Evolutionary conservation across 2,113 vertebrate species (phyloP), one percentile per base, ranked within the genome.

Genomic region (Stigmatopora argus): DNA sequence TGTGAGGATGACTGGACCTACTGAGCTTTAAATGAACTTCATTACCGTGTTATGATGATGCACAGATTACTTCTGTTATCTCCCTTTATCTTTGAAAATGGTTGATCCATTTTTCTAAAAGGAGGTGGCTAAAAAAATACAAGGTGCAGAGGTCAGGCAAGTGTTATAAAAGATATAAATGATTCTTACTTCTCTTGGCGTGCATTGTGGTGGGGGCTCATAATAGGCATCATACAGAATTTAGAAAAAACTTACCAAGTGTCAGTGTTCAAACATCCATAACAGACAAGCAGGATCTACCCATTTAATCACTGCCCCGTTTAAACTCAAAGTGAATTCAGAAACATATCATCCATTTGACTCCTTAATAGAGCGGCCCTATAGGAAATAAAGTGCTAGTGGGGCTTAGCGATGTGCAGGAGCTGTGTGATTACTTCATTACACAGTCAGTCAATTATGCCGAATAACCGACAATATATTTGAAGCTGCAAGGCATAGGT

Each of bases 371-470:
- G 48, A 69, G 66, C 61, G 66, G 47, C 52, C 31, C 56, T 58
- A 13, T 4, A 38, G 23, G 41, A 46, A 49, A 52, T 38, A 18
- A 23, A 52, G 17, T 48, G 19, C 17, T 56, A 44, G 58, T 55
- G 69, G 75, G 70, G 61, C 18, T 60, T 60, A 19, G 46, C 75
- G 65, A 67, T 45, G 71, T 65, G 64, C 74, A 53, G 44, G 66
- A 76, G 38, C 67, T 71, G 26, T 81, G 69, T 75, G 71, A 78
- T 62, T 67, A 74, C 67, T 64, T 81, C 83, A 84, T 86, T 88
- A 80, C 72, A 81, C 67, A 21, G 56, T 51, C 67, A 21, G 56
- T 51, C 69, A 87, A 86, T 88, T 86, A 80, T 77, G 69, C 68
- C 69, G 78, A 82, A 81, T 71, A 86, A 82, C 71, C 65, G 58